Conservation (phyloP, 2,113 vertebrate species). For the Cyanoderma ruficeps region DNA sequence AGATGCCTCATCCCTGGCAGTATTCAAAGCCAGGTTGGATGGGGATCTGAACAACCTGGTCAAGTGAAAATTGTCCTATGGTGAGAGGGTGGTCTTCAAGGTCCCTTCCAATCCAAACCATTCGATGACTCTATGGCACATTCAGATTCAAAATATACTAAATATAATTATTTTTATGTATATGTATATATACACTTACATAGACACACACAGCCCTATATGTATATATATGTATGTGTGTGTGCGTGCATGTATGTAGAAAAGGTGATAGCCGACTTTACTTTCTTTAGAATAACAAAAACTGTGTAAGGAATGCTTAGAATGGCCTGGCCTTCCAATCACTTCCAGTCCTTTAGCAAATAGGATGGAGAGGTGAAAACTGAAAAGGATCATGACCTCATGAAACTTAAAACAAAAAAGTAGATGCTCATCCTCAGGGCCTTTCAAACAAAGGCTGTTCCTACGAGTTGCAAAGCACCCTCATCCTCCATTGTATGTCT, state of each 20-base stretch:
- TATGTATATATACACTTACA: neutral
- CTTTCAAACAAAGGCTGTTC: neutral
- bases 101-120: neutral
- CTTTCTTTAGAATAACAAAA: neutral
- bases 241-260: neutral
- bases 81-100: neutral
- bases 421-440: neutral
- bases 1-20: neutral
- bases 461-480: neutral
- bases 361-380: neutral
- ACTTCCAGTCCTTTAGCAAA: neutral
- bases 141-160: neutral
- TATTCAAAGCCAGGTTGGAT: neutral
- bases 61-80: neutral
- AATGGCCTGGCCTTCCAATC: neutral
- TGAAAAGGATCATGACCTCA: neutral
- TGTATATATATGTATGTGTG: accelerated
- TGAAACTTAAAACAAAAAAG: neutral
- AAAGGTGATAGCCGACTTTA: neutral
- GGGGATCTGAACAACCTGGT: neutral
- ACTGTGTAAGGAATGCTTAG: neutral
- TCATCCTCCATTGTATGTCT: neutral
- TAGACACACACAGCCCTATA: accelerated
- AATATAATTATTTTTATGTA: neutral
- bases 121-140: neutral